phyloP scores from a whole-genome alignment of 2,797 vertebrate genomes.

The Labroides dimidiatus region DNA sequence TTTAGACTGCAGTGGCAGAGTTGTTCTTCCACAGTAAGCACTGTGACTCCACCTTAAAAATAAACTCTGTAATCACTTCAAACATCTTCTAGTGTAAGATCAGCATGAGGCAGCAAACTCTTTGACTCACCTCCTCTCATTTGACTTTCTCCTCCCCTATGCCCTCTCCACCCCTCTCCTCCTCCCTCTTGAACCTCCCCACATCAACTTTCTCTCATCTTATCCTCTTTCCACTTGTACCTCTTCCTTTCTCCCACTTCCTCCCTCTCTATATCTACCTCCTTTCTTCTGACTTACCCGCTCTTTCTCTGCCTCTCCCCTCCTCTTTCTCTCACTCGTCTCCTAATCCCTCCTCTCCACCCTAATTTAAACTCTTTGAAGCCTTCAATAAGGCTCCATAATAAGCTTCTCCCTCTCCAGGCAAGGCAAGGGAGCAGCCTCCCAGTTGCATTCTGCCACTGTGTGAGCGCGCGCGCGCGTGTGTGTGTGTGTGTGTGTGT shows the following conservation, averaged over 20 bases:
- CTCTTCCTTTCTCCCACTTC: slow-evolving; percentile 54
- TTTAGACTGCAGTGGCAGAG: slow-evolving; percentile 32
- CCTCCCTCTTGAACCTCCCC: slow-evolving; percentile 27
- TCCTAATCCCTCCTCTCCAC: slow-evolving; percentile 83
- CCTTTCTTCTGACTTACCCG: slow-evolving; percentile 63
- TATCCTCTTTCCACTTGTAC: slow-evolving; percentile 56
- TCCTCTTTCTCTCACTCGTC: slow-evolving; percentile 70
- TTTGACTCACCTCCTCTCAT: slow-evolving; percentile 65
- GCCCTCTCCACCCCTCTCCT: slow-evolving; percentile 48
- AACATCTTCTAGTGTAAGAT: slow-evolving; percentile 65
- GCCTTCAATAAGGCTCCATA: slow-evolving; percentile 84
- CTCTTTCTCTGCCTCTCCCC: slow-evolving; percentile 66
- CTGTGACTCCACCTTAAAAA: slow-evolving; percentile 64
- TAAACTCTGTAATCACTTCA: slow-evolving; percentile 68
- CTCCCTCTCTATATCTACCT: slow-evolving; percentile 58
- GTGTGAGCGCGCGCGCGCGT: slow-evolving; percentile 66
- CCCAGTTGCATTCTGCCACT: slow-evolving; percentile 76
- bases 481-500: slow-evolving; percentile 68
- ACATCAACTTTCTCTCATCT: slow-evolving; percentile 46
- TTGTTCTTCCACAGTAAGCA: slow-evolving; percentile 50
- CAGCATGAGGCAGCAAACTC: slow-evolving; percentile 69
- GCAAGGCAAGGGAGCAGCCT: slow-evolving; percentile 79
- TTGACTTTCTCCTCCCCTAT: slow-evolving; percentile 49
- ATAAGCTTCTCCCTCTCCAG: slow-evolving; percentile 84
- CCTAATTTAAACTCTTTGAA: slow-evolving; percentile 86